Evolutionary conservation across 2,888 invertebrate species (phyloP), one percentile per base, ranked within the genome.

Genomic region (Phalera bucephala): DNA sequence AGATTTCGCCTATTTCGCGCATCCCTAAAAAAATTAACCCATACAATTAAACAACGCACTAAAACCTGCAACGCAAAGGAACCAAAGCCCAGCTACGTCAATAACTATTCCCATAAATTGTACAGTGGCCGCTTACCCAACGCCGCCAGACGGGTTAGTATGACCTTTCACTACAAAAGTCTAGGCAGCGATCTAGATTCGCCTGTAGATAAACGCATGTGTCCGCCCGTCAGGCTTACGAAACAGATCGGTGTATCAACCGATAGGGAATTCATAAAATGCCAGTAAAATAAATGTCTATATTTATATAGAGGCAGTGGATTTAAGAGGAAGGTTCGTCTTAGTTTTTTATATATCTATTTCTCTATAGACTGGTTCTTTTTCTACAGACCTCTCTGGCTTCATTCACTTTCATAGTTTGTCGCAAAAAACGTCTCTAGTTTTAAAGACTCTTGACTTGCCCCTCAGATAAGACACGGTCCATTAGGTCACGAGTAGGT

Each of bases 81-180:
- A 29, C 29, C 19, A 10, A 8, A 1, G n/a, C 11, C 11, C n/a
- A n/a, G 19, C 8, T n/a, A 7, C 10, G 29, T 17, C 29, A 11
- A 15, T 9, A 19, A 36, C 30, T 31, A 36, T 40, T 50, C 53
- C 49, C 51, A 65, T 53, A 57, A 52, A 63, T 64, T 56, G 53
- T 38, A 49, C 33, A 55, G 41, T 36, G 37, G 32, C 35, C 36
- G 43, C 40, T 43, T 56, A 71, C 76, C 52, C 70, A 59, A 74
- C 68, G 9, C 47, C 35, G 35, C 43, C 49, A 53, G 71, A 69
- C 75, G 67, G 68, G 80, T 74, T 67, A 52, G 50, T 43, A 44
- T 80, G 82, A 86, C 85, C 85, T 87, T 85, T 86, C 80, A 68
- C 76, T 66, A 72, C 79, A 70, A 79, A 77, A 79, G 79, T 83